Conservation (phyloP, 2,888 invertebrate species). For the Patella depressa region DNA sequence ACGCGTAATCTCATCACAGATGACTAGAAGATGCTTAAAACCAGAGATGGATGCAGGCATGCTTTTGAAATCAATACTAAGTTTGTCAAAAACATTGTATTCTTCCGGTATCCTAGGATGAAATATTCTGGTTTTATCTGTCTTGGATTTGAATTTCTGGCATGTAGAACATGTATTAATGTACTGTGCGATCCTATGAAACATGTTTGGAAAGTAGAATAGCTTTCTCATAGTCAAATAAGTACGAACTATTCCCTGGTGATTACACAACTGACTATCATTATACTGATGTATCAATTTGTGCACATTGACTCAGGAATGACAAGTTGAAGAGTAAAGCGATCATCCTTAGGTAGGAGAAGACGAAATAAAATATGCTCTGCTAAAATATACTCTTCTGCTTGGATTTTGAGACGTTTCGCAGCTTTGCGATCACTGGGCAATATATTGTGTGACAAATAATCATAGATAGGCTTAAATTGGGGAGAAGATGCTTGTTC, state of each 20-base stretch:
- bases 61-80: not conserved
- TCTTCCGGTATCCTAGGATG: not conserved
- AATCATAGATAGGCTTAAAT: constrained; percentile 1
- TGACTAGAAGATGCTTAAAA: not conserved
- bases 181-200: not conserved
- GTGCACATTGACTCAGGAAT: not conserved
- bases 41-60: not conserved
- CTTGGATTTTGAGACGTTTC: not conserved
- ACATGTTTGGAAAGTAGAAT: not conserved
- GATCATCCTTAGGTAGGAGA: not conserved
- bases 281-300: not conserved
- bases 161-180: not conserved
- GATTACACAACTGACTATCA: not conserved
- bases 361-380: not conserved
- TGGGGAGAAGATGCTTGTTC: constrained; percentile 6
- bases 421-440: not conserved
- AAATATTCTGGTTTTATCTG: not conserved
- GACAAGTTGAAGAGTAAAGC: not conserved
- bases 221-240: not conserved
- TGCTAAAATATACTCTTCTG: not conserved
- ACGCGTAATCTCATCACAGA: not conserved
- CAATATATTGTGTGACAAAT: not conserved
- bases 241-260: not conserved
- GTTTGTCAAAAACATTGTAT: not conserved
- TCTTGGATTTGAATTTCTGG: not conserved